Percentiles rank a stretch among this genome's conserved stretches.
Evolutionary conservation across 2,888 invertebrate species (phyloP).

Genomic region (Odontocolon sp.): DNA sequence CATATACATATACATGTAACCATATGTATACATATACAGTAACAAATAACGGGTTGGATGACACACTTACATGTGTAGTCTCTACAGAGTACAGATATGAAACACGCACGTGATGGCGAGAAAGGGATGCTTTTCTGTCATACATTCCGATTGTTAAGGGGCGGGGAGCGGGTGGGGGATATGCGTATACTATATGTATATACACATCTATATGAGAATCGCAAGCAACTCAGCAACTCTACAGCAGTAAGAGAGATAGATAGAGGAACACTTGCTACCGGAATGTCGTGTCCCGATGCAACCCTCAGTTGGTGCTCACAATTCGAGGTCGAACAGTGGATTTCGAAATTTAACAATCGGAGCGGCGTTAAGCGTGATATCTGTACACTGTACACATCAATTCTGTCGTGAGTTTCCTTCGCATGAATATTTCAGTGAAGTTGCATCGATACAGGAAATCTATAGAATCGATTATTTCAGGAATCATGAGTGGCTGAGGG

Average conservation of each 20-base stretch:
- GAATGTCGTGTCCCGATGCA: too few relatives aligned
- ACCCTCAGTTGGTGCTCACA: too few relatives aligned
- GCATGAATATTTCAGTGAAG: conserved; percentile 26
- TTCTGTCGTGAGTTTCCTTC: not conserved
- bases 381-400: not conserved
- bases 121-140: not conserved
- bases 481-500: too few relatives aligned
- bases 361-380: not conserved
- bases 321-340: too few relatives aligned
- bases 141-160: too few relatives aligned
- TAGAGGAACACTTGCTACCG: too few relatives aligned
- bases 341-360: not conserved
- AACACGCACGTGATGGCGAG: too few relatives aligned
- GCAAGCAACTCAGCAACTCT: too few relatives aligned
- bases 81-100: not conserved
- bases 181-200: too few relatives aligned
- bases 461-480: conserved; percentile 11
- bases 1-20: conserved; percentile 30
- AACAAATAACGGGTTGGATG: not conserved
- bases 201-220: too few relatives aligned
- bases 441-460: conserved; percentile 15
- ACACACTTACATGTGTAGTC: not conserved
- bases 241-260: too few relatives aligned
- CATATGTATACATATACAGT: not conserved
- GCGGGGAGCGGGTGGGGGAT: too few relatives aligned